phyloP scores from a whole-genome alignment of 2,888 invertebrate species.

The Apodemia hepburni region DNA sequence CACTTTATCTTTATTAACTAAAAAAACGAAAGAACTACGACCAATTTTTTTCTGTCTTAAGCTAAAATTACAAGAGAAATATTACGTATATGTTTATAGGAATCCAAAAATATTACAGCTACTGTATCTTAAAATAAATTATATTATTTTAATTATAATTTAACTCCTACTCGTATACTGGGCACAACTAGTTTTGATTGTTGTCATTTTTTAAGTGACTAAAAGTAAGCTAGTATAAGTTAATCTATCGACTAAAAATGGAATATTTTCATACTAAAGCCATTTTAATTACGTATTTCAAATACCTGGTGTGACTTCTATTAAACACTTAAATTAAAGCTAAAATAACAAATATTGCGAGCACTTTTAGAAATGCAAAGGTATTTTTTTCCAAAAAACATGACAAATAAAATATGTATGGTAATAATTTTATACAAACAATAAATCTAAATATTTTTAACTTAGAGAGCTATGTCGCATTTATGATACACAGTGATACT shows the following conservation, averaged over 20 bases:
- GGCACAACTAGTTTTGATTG: slow-evolving; percentile 80
- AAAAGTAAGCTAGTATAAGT: slow-evolving; percentile 77
- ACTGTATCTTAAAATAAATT: slow-evolving; percentile 79
- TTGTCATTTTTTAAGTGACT: slow-evolving; percentile 76
- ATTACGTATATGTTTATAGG: slow-evolving; percentile 79
- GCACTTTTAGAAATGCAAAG: too few relatives aligned
- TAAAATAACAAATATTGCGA: too few relatives aligned
- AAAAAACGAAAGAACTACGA: slow-evolving; percentile 63
- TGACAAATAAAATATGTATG: too few relatives aligned
- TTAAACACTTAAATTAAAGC: slow-evolving; percentile 16
- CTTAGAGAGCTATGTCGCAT: too few relatives aligned
- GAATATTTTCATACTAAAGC: slow-evolving; percentile 75
- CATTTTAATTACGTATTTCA: slow-evolving; percentile 72
- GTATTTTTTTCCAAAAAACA: too few relatives aligned
- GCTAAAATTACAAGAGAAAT: slow-evolving; percentile 56
- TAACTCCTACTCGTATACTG: slow-evolving; percentile 79
- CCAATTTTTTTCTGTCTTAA: slow-evolving; percentile 46
- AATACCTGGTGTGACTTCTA: slow-evolving; percentile 45
- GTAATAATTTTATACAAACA: too few relatives aligned
- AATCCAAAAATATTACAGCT: slow-evolving; percentile 79
- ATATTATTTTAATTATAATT: slow-evolving; percentile 52
- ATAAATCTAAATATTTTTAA: too few relatives aligned
- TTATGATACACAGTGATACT: too few relatives aligned
- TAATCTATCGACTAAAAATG: slow-evolving; percentile 76
- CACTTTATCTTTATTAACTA: slow-evolving; percentile 56